Evolutionary conservation across 2,888 invertebrate species (phyloP), one percentile per base, ranked within the genome.

Genomic region (Drosophila borborema): DNA sequence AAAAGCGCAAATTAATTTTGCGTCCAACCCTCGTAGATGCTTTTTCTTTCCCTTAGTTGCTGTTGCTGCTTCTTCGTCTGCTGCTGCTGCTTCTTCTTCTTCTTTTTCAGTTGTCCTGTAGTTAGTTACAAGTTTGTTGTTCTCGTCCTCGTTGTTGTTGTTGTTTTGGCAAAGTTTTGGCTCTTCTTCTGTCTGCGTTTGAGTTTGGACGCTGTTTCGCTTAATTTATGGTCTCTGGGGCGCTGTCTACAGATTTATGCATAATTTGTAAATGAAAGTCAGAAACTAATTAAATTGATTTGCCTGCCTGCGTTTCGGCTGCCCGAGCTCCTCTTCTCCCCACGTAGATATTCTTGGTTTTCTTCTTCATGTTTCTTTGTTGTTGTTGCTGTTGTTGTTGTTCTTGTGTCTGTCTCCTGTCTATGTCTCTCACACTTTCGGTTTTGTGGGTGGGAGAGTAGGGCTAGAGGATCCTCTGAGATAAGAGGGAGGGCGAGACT

Each of bases 221-320:
- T 86, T 86, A 89, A 86, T 86, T 86, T 86, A 86, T 86, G 85
- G 85, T 86, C 85, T 86, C 85, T 73, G 77, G 85, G 85, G 85
- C 75, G 84, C 89, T 86, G 85, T 86, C 85, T 86, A 86, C 85
- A 86, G 85, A 86, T 86, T 86, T 86, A 86, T 86, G 85, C 85
- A 86, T 86, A 89, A 86, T 86, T 86, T 86, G 85, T 86, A 86
- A 86, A 90, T 87, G 90, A 86, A 86, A 88, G 90, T 88, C 90
- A 90, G 82, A 86, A 86, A 86, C 90, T 86, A 86, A 86, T 86
- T 86, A 86, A 89, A 86, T 86, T 86, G 86, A 86, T 86, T 86
- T 86, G 81, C 79, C 80, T 72, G 80, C 78, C 68, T 72, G 80
- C 80, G 64, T 67, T 65, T 28, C 43, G 9, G 43, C 54, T 3